Percentiles rank a stretch among this genome's conserved stretches.
Evolutionary conservation across 1,140 invertebrate species (phyloP).

Genomic region (Plectus sambesii): DNA sequence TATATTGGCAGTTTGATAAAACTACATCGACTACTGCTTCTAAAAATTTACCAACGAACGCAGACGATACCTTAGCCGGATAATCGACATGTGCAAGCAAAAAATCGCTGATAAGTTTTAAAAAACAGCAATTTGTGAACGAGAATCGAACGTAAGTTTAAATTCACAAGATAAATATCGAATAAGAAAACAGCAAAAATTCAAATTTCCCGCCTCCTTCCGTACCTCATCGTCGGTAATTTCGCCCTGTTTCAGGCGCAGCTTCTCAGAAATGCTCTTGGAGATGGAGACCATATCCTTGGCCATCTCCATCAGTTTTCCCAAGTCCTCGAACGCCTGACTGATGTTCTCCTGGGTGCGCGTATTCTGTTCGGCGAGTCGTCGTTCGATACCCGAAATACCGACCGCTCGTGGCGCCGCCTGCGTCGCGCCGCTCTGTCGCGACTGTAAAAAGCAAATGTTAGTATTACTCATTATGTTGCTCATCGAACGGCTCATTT

Average conservation of each 20-base stretch:
- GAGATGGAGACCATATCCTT: slow-evolving; percentile 91
- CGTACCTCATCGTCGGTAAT: slow-evolving; percentile 81
- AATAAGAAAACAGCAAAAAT: slow-evolving; percentile 15
- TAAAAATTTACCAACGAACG: not conserved
- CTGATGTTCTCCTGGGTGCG: slow-evolving; percentile 76
- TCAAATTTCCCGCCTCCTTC: slow-evolving; percentile 9
- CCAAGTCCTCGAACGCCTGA: slow-evolving; percentile 82
- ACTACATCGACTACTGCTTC: not conserved
- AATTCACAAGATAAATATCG: slow-evolving; percentile 4
- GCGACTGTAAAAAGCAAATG: slow-evolving; percentile 48
- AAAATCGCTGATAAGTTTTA: slow-evolving; percentile 1
- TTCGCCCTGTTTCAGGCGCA: slow-evolving; percentile 83
- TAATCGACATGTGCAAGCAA: not conserved
- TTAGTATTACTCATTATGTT: slow-evolving; percentile 35
- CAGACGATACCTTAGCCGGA: not conserved
- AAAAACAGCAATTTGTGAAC: slow-evolving; percentile 11
- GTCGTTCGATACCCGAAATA: slow-evolving; percentile 87
- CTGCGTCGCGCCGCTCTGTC: slow-evolving; percentile 14
- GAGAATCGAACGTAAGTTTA: slow-evolving; percentile 10
- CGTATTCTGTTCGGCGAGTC: slow-evolving; percentile 74
- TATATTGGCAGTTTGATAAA: not conserved
- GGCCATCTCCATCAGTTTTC: slow-evolving; percentile 83
- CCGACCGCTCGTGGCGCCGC: slow-evolving; percentile 52
- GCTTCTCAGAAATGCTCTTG: slow-evolving; percentile 80
- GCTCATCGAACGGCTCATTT: not conserved